phyloP scores from a whole-genome alignment of 1,140 invertebrate species.

The Zophobas atratus region DNA sequence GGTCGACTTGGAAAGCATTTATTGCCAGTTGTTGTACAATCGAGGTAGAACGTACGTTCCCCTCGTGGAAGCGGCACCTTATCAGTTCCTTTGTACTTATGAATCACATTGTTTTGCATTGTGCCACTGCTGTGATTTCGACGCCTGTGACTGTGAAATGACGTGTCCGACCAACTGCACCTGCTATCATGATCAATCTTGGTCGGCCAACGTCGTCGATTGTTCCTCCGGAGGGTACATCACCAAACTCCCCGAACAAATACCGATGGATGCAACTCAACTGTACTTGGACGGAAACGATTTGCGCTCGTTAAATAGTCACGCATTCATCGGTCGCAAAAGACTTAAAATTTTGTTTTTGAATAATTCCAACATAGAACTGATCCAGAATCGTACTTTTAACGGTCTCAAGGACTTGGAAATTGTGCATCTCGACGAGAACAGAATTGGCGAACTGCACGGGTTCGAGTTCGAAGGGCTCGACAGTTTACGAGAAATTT shows the following conservation, averaged over 20 bases:
- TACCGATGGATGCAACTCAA: slow-evolving; percentile 94
- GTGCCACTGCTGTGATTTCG: slow-evolving; percentile 95
- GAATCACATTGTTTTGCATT: slow-evolving; percentile 91
- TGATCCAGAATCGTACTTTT: slow-evolving; percentile 91
- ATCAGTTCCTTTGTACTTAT: slow-evolving; percentile 94
- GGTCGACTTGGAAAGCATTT: slow-evolving; percentile 90
- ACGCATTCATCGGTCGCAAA: slow-evolving; percentile 93
- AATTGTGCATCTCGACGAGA: slow-evolving; percentile 76
- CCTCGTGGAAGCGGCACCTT: slow-evolving; percentile 85
- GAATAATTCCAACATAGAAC: slow-evolving; percentile 89
- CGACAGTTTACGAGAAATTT: slow-evolving; percentile 75
- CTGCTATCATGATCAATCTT: slow-evolving; percentile 93
- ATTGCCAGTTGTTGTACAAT: slow-evolving; percentile 90
- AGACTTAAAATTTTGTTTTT: slow-evolving; percentile 86
- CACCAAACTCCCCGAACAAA: slow-evolving; percentile 82
- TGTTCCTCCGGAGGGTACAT: slow-evolving; percentile 85
- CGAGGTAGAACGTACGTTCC: slow-evolving; percentile 85
- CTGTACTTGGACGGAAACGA: slow-evolving; percentile 92
- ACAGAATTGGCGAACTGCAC: slow-evolving; percentile 78
- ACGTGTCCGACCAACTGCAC: slow-evolving; percentile 92
- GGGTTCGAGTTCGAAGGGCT: slow-evolving; percentile 85
- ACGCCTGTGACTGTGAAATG: slow-evolving; percentile 96
- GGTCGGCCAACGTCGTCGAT: slow-evolving; percentile 93
- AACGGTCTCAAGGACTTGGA: slow-evolving; percentile 88
- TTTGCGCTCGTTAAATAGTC: slow-evolving; percentile 82